phyloP scores from a whole-genome alignment of 2,888 invertebrate genomes.

The Epiblema foenella region DNA sequence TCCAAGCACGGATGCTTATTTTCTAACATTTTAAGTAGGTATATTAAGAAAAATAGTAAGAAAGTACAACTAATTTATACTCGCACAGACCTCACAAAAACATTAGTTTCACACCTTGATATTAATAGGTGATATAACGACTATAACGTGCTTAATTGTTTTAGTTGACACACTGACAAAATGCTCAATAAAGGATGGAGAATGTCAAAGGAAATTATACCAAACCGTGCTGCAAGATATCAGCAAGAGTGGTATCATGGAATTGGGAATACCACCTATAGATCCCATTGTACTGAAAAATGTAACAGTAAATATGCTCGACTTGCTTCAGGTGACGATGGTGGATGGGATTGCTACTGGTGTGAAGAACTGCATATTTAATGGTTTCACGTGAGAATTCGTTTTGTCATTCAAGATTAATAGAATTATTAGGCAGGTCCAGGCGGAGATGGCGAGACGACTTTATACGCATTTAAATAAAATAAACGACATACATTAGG shows the following conservation, averaged over 20 bases:
- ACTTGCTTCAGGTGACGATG: conserved; percentile 32
- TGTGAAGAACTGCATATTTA: conserved; percentile 43
- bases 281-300: conserved; percentile 44
- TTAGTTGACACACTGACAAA: conserved; percentile 41
- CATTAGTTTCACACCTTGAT: too few relatives aligned
- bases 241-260: conserved; percentile 35
- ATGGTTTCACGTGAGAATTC: conserved; percentile 38
- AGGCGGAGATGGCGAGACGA: too few relatives aligned
- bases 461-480: too few relatives aligned
- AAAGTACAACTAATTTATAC: too few relatives aligned
- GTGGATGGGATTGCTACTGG: conserved; percentile 44
- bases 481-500: too few relatives aligned
- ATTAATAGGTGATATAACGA: too few relatives aligned
- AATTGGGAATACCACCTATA: conserved; percentile 43
- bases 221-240: conserved; percentile 36
- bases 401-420: background rate
- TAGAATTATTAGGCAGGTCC: too few relatives aligned
- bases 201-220: conserved; percentile 40
- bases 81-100: too few relatives aligned
- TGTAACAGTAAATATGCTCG: conserved; percentile 20
- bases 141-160: conserved; percentile 15
- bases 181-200: conserved; percentile 41
- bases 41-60: too few relatives aligned
- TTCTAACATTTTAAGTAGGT: too few relatives aligned
- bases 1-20: too few relatives aligned